A percentile compares a stretch with the other conserved stretches of the same genome.
phyloP scores from a whole-genome alignment of 2,888 invertebrate genomes.

The Drosophila mayaguana region DNA sequence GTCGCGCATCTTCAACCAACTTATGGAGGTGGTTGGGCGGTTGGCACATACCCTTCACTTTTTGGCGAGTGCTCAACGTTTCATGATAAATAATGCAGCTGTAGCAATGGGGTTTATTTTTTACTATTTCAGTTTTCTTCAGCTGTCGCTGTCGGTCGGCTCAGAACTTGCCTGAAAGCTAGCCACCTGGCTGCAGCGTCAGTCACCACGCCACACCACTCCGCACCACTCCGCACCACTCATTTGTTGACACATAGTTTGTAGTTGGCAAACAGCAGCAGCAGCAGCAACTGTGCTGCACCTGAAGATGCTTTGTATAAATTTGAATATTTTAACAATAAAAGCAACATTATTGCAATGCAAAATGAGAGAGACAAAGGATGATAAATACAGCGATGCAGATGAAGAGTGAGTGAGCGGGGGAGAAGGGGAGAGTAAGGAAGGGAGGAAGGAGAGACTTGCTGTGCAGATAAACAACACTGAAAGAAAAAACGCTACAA shows the following conservation, averaged over 20 bases:
- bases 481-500: background rate
- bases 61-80: slow-evolving; percentile 60
- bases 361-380: slow-evolving; percentile 12
- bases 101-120: slow-evolving; percentile 19
- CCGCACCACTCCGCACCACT: slow-evolving; percentile 8
- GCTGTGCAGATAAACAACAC: background rate
- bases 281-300: slow-evolving; percentile 53
- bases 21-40: slow-evolving; percentile 12
- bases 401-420: no score
- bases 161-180: slow-evolving; percentile 41
- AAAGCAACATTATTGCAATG: slow-evolving; percentile 54
- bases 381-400: background rate
- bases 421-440: background rate
- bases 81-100: slow-evolving; percentile 74
- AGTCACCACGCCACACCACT: background rate
- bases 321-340: slow-evolving; percentile 75
- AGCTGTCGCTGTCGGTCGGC: slow-evolving; percentile 59
- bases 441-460: background rate
- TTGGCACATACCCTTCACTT: slow-evolving; percentile 38
- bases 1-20: slow-evolving; percentile 42
- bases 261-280: slow-evolving; percentile 65
- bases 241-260: slow-evolving; percentile 73
- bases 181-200: slow-evolving; percentile 12
- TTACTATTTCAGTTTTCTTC: slow-evolving; percentile 53
- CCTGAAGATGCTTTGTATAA: slow-evolving; percentile 77